A percentile compares a stretch with the other conserved stretches of the same genome.
phyloP scores from a whole-genome alignment of 2,888 invertebrate genomes.

The Erebia palarica region DNA sequence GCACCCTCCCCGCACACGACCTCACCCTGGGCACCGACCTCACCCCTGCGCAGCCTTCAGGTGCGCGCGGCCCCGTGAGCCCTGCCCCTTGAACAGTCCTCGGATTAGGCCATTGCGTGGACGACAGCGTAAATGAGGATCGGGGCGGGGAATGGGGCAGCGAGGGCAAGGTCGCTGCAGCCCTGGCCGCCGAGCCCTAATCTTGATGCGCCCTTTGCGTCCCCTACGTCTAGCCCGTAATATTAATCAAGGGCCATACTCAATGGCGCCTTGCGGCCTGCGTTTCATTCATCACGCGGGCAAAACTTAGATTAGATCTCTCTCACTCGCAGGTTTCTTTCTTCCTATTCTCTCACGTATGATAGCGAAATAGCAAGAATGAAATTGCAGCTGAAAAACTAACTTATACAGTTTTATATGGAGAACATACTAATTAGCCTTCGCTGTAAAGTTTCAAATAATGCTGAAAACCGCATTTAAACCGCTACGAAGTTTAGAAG shows the following conservation, averaged over 20 bases:
- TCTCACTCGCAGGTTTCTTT: neutral
- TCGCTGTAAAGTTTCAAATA: too few relatives aligned
- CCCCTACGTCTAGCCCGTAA: neutral
- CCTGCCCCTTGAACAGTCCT: constrained; percentile 52
- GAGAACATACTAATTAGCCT: too few relatives aligned
- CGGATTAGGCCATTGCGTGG: constrained; percentile 42
- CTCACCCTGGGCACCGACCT: constrained; percentile 44
- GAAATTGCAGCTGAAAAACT: too few relatives aligned
- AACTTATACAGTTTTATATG: too few relatives aligned
- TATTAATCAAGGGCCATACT: neutral
- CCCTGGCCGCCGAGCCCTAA: constrained; percentile 47
- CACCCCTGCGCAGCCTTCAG: constrained; percentile 59
- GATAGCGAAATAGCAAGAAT: too few relatives aligned
- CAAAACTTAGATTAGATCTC: neutral
- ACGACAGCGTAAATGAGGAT: constrained; percentile 34
- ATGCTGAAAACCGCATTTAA: too few relatives aligned
- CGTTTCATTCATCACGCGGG: constrained; percentile 5
- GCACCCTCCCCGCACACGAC: constrained; percentile 41
- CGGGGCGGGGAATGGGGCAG: constrained; percentile 55
- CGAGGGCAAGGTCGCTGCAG: constrained; percentile 67
- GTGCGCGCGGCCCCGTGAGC: constrained; percentile 52
- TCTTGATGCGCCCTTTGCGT: constrained; percentile 20
- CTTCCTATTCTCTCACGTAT: neutral
- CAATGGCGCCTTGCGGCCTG: neutral
- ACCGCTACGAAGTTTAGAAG: too few relatives aligned